Evolutionary conservation across 1,140 invertebrate genomes (phyloP).

Genomic region (Panulirus ornatus): DNA sequence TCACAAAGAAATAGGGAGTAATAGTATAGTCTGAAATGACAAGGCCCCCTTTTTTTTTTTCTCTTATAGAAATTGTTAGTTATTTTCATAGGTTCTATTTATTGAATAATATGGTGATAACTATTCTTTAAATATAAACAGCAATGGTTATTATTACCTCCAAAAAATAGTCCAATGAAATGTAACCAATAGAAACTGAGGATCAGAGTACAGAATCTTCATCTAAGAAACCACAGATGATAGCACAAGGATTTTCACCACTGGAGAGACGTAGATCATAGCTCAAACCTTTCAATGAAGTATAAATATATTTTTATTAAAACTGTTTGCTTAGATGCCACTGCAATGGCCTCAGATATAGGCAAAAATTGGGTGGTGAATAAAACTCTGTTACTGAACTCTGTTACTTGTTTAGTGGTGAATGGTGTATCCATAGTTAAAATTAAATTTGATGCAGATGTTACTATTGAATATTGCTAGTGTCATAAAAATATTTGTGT

Average conservation of each 20-base stretch:
- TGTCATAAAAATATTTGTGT: background rate
- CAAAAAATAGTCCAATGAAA: background rate
- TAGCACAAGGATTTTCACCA: background rate
- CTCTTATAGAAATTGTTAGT: background rate
- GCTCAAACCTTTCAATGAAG: background rate
- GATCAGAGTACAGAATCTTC: background rate
- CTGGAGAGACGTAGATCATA: background rate
- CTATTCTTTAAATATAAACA: background rate
- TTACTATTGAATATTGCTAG: background rate
- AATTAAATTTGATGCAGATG: background rate
- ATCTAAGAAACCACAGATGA: background rate
- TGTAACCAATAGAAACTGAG: too few species aligned
- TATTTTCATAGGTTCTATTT: background rate
- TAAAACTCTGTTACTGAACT: too few species aligned
- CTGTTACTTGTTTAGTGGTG: too few species aligned
- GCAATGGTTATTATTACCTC: background rate
- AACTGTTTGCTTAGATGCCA: background rate
- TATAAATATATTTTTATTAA: background rate
- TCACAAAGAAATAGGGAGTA: conserved; percentile 26
- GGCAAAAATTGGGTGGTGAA: too few species aligned
- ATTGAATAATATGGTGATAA: background rate
- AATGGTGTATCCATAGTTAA: background rate
- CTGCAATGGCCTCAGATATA: too few species aligned
- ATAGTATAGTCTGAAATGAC: background rate
- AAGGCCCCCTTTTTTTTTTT: background rate